Evolutionary conservation across 1,140 invertebrate species (phyloP).

Genomic region (Thaumatotibia leucotreta): DNA sequence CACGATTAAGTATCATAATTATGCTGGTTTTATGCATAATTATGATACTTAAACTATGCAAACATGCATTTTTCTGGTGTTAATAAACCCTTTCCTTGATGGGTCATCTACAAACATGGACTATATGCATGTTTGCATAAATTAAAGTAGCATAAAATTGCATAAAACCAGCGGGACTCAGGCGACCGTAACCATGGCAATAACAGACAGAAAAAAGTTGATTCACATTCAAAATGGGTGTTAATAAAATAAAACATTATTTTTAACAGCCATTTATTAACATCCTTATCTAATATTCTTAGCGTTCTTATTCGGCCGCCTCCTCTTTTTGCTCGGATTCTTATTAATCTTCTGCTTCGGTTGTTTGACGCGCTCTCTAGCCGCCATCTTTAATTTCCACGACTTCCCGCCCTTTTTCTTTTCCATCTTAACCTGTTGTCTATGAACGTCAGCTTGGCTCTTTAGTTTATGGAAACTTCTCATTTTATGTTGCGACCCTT

Average conservation of each 20-base stretch:
- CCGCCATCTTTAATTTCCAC: conserved; percentile 74
- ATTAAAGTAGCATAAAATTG: no score
- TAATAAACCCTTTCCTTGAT: no score
- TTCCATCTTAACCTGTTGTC: conserved; percentile 79
- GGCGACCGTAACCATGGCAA: no score
- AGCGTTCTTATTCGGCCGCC: conserved; percentile 31
- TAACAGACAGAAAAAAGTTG: no score
- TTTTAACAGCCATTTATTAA: background rate
- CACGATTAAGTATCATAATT: no score
- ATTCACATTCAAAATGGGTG: no score
- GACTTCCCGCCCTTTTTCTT: conserved; percentile 78
- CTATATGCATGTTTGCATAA: no score
- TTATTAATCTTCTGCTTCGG: conserved; percentile 79
- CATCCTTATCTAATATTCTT: conserved; percentile 24
- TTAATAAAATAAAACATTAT: conserved; percentile 22
- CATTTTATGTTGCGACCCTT: conserved; percentile 79
- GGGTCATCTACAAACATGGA: no score
- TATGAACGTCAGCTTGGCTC: conserved; percentile 80
- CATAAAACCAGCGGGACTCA: no score
- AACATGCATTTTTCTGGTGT: no score
- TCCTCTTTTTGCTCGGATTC: conserved; percentile 53
- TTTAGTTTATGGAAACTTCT: conserved; percentile 81
- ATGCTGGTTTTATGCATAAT: no score
- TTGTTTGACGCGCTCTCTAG: conserved; percentile 78
- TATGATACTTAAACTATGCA: no score